These are phyloP conservation scores for Picus viridis DNA, from an alignment of 2,797 vertebrate genomes.

Conservation along the genomic window DNA sequence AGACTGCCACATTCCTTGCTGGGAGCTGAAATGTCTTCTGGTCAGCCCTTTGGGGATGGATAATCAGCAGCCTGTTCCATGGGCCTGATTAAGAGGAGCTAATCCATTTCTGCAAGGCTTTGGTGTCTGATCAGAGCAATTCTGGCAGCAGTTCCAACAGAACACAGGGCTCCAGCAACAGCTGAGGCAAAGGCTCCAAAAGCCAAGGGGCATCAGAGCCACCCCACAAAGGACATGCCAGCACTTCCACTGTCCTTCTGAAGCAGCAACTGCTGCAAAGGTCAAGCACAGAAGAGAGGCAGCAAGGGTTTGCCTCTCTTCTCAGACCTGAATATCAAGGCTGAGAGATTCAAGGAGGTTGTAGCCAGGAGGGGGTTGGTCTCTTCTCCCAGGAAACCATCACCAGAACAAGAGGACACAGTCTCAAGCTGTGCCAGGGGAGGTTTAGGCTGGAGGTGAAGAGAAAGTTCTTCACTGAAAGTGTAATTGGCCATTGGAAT, in stretches of 20 bases:
- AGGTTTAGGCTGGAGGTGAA: no score
- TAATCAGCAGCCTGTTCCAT: slow-evolving; percentile 33
- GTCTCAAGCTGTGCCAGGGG: no score
- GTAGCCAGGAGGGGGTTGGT: no score
- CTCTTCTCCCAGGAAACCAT: no score
- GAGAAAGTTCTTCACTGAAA: no score
- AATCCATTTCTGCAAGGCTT: slow-evolving; percentile 29
- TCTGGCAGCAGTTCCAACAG: slow-evolving; percentile 42
- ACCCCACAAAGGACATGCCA: background rate
- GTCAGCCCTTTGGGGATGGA: background rate
- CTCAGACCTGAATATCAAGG: background rate
- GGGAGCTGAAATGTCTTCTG: background rate
- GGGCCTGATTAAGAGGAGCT: slow-evolving; percentile 48
- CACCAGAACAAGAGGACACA: no score
- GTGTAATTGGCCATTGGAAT: no score
- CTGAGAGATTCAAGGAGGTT: background rate
- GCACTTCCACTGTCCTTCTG: background rate
- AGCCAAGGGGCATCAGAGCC: background rate
- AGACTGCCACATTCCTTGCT: background rate
- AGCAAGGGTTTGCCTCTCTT: background rate
- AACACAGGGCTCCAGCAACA: background rate
- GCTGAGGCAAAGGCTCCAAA: slow-evolving; percentile 24
- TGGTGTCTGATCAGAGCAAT: slow-evolving; percentile 58
- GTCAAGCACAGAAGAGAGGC: slow-evolving; percentile 9
- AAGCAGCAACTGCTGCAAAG: slow-evolving; percentile 48